Conservation (phyloP, 2,113 vertebrate species). For the Lampris incognitus region DNA sequence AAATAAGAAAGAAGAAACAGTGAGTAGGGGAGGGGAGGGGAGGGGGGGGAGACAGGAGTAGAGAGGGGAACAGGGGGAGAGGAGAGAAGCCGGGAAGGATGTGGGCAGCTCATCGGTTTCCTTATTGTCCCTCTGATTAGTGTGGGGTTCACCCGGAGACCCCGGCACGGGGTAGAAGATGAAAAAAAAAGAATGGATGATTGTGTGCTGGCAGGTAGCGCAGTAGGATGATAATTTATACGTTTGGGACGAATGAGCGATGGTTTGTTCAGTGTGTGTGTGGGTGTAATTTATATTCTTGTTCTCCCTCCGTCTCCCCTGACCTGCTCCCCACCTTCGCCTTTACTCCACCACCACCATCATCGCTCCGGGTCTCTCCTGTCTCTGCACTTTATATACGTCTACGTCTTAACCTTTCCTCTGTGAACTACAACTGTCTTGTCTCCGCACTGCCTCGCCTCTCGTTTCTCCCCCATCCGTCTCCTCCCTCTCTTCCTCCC, state of each 20-base stretch:
- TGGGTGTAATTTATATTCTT: constrained; percentile 44
- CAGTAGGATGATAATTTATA: constrained; percentile 52
- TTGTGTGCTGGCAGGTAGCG: constrained; percentile 25
- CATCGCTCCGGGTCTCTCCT: not conserved
- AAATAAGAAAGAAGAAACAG: constrained; percentile 17
- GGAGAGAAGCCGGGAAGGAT: not conserved
- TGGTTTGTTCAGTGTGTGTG: constrained; percentile 14
- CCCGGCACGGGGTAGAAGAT: not conserved
- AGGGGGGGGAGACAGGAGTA: not conserved
- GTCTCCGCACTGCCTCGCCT: constrained; percentile 6
- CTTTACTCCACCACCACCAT: not conserved
- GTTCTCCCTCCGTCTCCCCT: constrained; percentile 23
- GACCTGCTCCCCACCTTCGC: constrained; percentile 4
- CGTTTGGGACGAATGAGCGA: constrained; percentile 38
- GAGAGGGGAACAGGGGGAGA: not conserved
- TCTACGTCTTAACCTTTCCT: not conserved
- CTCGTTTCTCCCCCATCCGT: constrained; percentile 1
- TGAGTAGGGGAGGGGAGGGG: not conserved
- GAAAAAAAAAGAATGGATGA: constrained; percentile 46
- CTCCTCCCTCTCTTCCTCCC: constrained; percentile 11
- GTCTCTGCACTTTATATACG: not conserved
- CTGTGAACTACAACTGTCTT: not conserved
- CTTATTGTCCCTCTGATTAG: constrained; percentile 39
- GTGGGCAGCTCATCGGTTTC: not conserved
- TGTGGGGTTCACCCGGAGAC: constrained; percentile 37